Evolutionary conservation across 2,888 invertebrate species (phyloP), one percentile per base, ranked within the genome.

Genomic region (Heteromurus nitidus): DNA sequence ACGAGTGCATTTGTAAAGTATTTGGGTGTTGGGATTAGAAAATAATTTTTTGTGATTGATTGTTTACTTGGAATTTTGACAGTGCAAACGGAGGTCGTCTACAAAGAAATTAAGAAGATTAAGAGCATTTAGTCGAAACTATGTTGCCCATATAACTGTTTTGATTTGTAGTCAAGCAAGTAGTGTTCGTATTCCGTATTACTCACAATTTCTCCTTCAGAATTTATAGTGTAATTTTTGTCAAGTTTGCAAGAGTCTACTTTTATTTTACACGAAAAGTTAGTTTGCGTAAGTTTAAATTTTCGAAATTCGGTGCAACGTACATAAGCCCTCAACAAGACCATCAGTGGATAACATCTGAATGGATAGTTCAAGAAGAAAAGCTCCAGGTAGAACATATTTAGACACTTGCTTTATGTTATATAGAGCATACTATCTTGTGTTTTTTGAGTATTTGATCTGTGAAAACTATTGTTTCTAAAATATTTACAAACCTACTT

Each of bases 101-200:
- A 94, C 88, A 91, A 91, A 87, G 96, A 96, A 88, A 91, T 91
- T 87, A 95, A 93, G 89, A 94, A 93, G 89, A 91, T 96, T 53
- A 92, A 94, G 87, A 95, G 95, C 64, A 60, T 83, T 30, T 75
- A 60, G 28, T 3, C 53, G 53, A n/a, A n/a, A n/a, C n/a, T n/a
- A n/a, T n/a, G n/a, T n/a, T n/a, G n/a, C n/a, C n/a, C n/a, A n/a
- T n/a, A n/a, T n/a, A n/a, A 9, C 36, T 22, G 22, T n/a, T 22
- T 22, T 72, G 7, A 44, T n/a, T 44, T 30, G 24, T 68, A 68
- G 50, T 50, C 9, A 44, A 20, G 3, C 16, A 30, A 24, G 30
- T 22, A 53, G 24, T 60, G 70, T 65, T 30, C 44, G 18, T n/a
- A n/a, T n/a, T n/a, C n/a, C n/a, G n/a, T n/a, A n/a, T n/a, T n/a